Conservation (phyloP, 2,113 vertebrate species). For the Prietella phreatophila region DNA sequence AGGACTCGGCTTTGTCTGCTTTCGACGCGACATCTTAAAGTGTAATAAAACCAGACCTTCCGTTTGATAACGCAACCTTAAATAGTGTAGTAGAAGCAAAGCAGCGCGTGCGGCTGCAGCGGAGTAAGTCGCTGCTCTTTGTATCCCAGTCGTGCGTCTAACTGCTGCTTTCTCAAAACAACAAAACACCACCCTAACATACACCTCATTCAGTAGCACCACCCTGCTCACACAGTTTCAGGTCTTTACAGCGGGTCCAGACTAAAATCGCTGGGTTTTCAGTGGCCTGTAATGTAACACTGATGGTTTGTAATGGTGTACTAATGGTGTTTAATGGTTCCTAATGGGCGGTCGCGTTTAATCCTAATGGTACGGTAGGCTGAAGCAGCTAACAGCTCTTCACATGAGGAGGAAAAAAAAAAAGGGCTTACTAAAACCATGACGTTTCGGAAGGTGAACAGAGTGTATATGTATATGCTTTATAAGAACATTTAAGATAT, state of each 20-base stretch:
- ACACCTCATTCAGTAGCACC: background rate
- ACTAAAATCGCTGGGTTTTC: background rate
- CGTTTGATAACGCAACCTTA: slow-evolving; percentile 13
- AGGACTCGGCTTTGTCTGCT: slow-evolving; percentile 51
- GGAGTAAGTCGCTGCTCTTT: slow-evolving; percentile 15
- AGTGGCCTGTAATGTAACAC: background rate
- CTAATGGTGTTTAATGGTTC: slow-evolving; percentile 45
- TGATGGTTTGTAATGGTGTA: slow-evolving; percentile 21
- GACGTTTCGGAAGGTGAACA: background rate
- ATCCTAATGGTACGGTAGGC: slow-evolving; percentile 26
- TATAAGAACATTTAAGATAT: background rate
- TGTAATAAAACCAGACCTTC: background rate
- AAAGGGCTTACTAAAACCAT: background rate
- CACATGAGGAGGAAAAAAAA: too few relatives aligned
- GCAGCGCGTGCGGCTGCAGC: background rate
- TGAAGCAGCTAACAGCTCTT: background rate
- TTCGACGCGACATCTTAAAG: slow-evolving; percentile 50
- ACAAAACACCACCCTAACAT: background rate
- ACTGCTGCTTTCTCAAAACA: background rate
- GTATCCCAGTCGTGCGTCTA: background rate
- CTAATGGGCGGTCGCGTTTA: slow-evolving; percentile 35
- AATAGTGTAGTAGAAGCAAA: slow-evolving; percentile 13
- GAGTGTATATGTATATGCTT: background rate
- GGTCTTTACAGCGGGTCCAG: background rate
- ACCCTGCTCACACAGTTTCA: background rate